phyloP scores from a whole-genome alignment of 2,888 invertebrate genomes.

The Zeuzera pyrina region DNA sequence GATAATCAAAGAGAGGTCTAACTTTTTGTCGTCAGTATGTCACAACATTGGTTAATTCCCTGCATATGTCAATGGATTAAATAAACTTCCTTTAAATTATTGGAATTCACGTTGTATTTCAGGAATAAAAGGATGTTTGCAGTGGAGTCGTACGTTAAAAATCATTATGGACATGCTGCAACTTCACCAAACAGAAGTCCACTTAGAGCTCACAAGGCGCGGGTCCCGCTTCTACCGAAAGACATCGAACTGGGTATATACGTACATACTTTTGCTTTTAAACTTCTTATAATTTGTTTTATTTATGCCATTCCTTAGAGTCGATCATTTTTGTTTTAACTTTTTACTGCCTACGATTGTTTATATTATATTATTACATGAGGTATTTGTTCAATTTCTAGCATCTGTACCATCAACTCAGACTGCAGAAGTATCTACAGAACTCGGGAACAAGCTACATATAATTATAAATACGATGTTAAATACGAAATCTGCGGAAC shows the following conservation, averaged over 20 bases:
- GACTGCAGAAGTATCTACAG: slow-evolving; percentile 27
- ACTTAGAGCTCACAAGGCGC: slow-evolving; percentile 22
- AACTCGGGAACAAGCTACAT: slow-evolving; percentile 36
- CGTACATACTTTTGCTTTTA: not conserved
- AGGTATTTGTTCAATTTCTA: slow-evolving; percentile 13
- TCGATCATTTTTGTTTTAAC: not conserved
- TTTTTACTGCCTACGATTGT: not conserved
- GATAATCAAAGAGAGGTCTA: no score
- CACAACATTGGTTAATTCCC: no score
- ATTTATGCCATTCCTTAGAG: not conserved
- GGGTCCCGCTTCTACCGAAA: slow-evolving; percentile 36
- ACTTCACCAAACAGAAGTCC: slow-evolving; percentile 12
- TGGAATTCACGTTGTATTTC: slow-evolving; percentile 2
- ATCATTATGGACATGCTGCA: slow-evolving; percentile 27
- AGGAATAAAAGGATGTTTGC: slow-evolving; percentile 41
- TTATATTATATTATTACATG: not conserved
- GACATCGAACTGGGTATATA: slow-evolving; percentile 35
- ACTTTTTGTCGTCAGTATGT: no score
- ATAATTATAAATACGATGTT: slow-evolving; percentile 33
- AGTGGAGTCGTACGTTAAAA: slow-evolving; percentile 44
- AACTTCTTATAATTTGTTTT: not conserved
- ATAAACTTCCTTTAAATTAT: no score
- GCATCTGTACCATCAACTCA: slow-evolving; percentile 31
- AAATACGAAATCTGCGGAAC: slow-evolving; percentile 16
- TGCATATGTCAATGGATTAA: no score